phyloP scores from a whole-genome alignment of 2,888 invertebrate species.

The Elysia crispata region DNA sequence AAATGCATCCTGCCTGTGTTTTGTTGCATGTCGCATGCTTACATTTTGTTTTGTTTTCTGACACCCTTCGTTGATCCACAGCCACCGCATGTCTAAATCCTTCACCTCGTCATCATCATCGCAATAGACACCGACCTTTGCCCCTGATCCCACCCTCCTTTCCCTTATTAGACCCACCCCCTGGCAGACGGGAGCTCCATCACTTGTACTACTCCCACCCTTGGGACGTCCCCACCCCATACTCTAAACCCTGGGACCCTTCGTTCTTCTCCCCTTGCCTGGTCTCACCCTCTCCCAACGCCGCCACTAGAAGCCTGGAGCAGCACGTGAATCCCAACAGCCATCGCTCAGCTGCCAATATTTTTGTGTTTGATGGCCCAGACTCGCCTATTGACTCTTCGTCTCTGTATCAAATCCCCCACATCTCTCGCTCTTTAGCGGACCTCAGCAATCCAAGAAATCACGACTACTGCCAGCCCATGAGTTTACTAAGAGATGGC shows the following conservation, averaged over 20 bases:
- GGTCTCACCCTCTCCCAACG: no score
- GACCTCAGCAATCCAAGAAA: no score
- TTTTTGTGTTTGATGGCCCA: no score
- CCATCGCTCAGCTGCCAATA: no score
- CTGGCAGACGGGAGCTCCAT: neutral
- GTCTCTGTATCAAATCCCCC: no score
- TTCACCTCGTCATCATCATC: conserved; percentile 1
- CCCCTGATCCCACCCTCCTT: conserved; percentile 11
- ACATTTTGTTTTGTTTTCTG: neutral
- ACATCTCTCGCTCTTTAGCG: no score
- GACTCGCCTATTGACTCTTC: no score
- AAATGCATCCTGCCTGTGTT: neutral
- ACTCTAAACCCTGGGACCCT: conserved; percentile 13
- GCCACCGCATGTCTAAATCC: neutral
- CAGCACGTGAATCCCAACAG: no score
- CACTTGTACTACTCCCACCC: conserved; percentile 22
- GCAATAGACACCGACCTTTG: conserved; percentile 5
- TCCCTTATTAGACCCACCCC: neutral
- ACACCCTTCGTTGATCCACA: conserved; percentile 17
- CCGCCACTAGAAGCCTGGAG: no score
- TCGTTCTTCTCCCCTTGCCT: neutral
- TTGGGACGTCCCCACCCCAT: conserved; percentile 9
- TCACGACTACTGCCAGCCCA: no score
- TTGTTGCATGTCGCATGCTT: conserved; percentile 27
- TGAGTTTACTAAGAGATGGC: no score